Conservation (phyloP, 2,888 invertebrate species). For the Dicycla oo region DNA sequence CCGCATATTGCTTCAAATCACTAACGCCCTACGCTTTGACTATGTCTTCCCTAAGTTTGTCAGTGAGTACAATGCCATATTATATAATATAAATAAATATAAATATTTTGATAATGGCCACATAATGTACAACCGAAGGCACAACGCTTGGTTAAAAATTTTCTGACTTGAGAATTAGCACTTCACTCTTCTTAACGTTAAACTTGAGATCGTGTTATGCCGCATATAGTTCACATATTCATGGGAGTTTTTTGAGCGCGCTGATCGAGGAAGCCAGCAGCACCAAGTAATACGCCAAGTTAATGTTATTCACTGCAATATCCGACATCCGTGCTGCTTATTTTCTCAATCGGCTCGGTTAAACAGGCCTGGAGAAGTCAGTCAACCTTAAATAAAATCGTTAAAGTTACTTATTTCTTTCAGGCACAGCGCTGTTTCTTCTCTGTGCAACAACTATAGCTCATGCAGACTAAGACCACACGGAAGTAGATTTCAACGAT, state of each 20-base stretch:
- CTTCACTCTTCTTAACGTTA: not conserved
- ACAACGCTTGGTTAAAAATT: not conserved
- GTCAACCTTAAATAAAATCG: slow-evolving; percentile 17
- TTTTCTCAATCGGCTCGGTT: not conserved
- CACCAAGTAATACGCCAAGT: not conserved
- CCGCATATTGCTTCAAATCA: slow-evolving; percentile 5
- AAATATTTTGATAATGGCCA: not conserved
- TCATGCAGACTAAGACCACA: slow-evolving; percentile 11
- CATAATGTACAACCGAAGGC: not conserved
- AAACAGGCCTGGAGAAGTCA: slow-evolving; percentile 6
- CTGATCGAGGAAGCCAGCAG: slow-evolving; percentile 6
- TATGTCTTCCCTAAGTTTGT: not conserved
- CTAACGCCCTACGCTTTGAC: not conserved
- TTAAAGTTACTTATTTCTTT: slow-evolving; percentile 45
- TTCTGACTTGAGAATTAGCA: not conserved
- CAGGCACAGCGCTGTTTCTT: slow-evolving; percentile 50
- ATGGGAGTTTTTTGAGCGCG: not conserved
- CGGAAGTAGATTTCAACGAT: slow-evolving; percentile 6
- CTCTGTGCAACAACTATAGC: slow-evolving; percentile 38
- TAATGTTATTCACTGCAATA: not conserved
- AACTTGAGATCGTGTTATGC: not conserved
- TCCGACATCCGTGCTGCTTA: not conserved
- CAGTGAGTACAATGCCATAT: slow-evolving; percentile 18
- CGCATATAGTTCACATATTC: not conserved
- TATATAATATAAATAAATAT: too few species aligned